These are phyloP conservation scores for Cecidostiba fungosa DNA, from an alignment of 2,888 invertebrate species.

Conservation along the genomic window DNA sequence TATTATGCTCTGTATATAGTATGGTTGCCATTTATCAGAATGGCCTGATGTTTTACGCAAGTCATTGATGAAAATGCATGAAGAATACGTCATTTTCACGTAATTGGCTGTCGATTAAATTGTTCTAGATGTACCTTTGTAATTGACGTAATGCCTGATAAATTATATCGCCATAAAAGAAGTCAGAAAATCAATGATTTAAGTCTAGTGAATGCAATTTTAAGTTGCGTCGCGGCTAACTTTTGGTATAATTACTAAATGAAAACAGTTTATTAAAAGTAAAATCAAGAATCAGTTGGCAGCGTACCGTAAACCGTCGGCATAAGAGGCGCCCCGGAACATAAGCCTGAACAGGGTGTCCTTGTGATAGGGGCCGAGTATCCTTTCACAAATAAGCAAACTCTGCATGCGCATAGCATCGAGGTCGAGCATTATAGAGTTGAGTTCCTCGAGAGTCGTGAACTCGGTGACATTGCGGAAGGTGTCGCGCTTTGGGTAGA, in stretches of 20 bases:
- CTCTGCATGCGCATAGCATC: constrained; percentile 94
- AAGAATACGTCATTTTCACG: not conserved
- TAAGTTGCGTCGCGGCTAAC: not conserved
- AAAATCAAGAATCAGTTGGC: not conserved
- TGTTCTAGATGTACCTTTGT: not conserved
- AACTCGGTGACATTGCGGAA: constrained; percentile 89
- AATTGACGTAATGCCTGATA: not conserved
- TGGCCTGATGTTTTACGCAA: not conserved
- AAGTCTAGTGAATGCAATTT: not conserved
- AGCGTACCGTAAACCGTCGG: constrained; percentile 84
- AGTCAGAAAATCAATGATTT: not conserved
- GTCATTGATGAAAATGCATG: not conserved
- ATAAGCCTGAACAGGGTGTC: constrained; percentile 91
- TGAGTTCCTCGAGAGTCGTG: constrained; percentile 86
- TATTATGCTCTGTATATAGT: not conserved
- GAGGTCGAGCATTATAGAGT: constrained; percentile 88
- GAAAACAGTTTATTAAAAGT: not conserved
- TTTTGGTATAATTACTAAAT: not conserved
- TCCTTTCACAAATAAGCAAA: constrained; percentile 92
- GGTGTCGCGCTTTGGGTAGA: constrained; percentile 83
- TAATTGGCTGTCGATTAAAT: not conserved
- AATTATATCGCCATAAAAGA: not conserved
- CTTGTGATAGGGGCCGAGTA: constrained; percentile 92
- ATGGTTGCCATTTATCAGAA: not conserved
- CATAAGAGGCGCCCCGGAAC: constrained; percentile 88